Base-by-base conservation (phyloP, 2,888 invertebrate species). In the Drosophila niveifrons region DNA sequence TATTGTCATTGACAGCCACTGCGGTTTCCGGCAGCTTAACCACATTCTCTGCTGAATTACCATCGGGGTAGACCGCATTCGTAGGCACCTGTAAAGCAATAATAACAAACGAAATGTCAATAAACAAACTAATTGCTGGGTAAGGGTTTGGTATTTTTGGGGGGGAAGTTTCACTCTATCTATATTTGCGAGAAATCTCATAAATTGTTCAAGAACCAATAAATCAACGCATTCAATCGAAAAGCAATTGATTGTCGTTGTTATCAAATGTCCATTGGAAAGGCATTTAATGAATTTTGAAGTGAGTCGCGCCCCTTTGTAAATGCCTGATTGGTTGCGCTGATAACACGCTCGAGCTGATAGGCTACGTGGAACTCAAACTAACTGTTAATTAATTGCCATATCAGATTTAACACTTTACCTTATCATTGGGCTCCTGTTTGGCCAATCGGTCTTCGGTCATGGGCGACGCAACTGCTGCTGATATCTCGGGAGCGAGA, bases 1-100 rank as follows among this genome's bases (percentile, higher is more conserved):
- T 28, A 29, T 61, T 71, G 1, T 72, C 64, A 57, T 57, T 72
- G 13, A 29, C 69, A 31, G 55, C 66, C 3, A 23, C 74, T 29
- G 66, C 73, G 0, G 77, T 77, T 62, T 90, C 89, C 8, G 89
- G 88, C 7, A 85, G 50, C 28, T 84, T 82, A 4, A 62, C 88
- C 15, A 77, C 88, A 51, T 84, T 84, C 55, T 91, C 87, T 39
- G 59, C 75, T 2, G 75, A 74, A 36, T 80, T 76, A 7, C 43
- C 63, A 52, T 77, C 57, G 34, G 55, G 61, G 28, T 83, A 86
- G 15, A 67, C 69, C 15, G 50, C 50, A 15, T 57, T 68, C 9
- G 57, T 51, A 41, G 77, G 59, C 9, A 69, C 43, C 89, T 87
- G 51, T 7, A 73, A 64, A 23, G 41, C 8, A 62, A 48, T 23